These are phyloP conservation scores for Drosophila mayaguana DNA, from an alignment of 2,888 invertebrate species.

Conservation along the genomic window DNA sequence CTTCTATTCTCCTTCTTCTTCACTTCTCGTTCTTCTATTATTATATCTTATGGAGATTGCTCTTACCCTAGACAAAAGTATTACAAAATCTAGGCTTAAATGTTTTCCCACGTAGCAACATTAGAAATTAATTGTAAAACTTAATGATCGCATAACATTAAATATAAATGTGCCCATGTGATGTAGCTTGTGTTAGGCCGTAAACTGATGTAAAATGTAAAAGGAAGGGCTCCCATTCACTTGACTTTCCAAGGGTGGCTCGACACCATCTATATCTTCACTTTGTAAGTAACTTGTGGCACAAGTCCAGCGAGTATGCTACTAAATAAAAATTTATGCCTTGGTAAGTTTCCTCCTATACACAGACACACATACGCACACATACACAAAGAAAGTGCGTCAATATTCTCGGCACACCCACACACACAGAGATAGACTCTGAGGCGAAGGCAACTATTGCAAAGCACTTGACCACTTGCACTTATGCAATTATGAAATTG, in stretches of 20 bases:
- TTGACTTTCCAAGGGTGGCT: slow-evolving; percentile 13
- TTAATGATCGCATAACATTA: background rate
- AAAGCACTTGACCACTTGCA: slow-evolving; percentile 80
- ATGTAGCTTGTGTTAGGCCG: background rate
- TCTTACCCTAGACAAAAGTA: background rate
- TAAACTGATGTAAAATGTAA: background rate
- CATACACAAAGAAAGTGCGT: background rate
- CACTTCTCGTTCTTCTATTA: background rate
- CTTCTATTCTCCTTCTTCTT: no score
- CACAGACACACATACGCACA: background rate
- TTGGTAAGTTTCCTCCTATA: slow-evolving; percentile 17
- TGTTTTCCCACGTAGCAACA: background rate
- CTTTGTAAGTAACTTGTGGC: slow-evolving; percentile 67
- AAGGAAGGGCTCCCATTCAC: slow-evolving; percentile 17
- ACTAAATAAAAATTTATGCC: slow-evolving; percentile 76
- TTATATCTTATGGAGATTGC: background rate
- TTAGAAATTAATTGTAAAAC: background rate
- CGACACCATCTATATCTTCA: slow-evolving; percentile 42
- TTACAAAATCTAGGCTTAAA: background rate
- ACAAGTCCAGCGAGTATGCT: slow-evolving; percentile 60
- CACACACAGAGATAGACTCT: slow-evolving; percentile 1
- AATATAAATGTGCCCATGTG: background rate
- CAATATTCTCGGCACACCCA: background rate
- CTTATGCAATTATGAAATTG: slow-evolving; percentile 82
- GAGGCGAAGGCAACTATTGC: slow-evolving; percentile 53